A percentile compares a stretch with the other conserved stretches of the same genome.
phyloP scores from a whole-genome alignment of 2,888 invertebrate genomes.

The Drosophila planitibia region DNA sequence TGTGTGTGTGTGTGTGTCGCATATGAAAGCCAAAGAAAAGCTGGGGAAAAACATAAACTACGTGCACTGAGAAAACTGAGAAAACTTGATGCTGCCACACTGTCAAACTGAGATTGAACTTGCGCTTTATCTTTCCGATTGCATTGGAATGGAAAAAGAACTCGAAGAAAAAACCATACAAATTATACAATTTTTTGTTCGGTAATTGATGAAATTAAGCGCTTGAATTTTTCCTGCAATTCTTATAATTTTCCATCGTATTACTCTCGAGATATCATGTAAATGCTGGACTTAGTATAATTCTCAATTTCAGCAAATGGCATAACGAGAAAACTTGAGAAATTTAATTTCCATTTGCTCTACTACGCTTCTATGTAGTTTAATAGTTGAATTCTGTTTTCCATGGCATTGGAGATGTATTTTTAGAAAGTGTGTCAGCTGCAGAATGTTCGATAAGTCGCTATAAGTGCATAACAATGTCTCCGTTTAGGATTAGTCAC shows the following conservation, averaged over 20 bases:
- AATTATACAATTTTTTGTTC: conserved; percentile 28
- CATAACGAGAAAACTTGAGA: background rate
- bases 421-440: background rate
- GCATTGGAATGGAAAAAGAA: background rate
- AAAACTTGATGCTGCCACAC: conserved; percentile 45
- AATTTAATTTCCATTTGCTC: background rate
- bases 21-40: conserved; percentile 39
- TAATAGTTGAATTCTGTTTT: background rate
- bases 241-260: background rate
- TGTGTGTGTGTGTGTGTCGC: conserved; percentile 20
- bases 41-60: conserved; percentile 56
- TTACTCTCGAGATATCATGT: background rate
- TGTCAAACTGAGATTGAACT: conserved; percentile 59
- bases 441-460: background rate
- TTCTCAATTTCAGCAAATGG: background rate
- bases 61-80: conserved; percentile 51
- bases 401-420: background rate
- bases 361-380: background rate
- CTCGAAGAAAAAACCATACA: conserved; percentile 3
- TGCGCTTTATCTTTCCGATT: conserved; percentile 13
- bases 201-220: conserved; percentile 54
- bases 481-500: no score
- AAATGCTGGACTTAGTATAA: no score
- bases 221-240: conserved; percentile 9
- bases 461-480: background rate